Percentiles rank a stretch among this genome's conserved stretches.
Conservation (phyloP, 2,797 vertebrate species). For the Microctenopoma steveboyesi region DNA sequence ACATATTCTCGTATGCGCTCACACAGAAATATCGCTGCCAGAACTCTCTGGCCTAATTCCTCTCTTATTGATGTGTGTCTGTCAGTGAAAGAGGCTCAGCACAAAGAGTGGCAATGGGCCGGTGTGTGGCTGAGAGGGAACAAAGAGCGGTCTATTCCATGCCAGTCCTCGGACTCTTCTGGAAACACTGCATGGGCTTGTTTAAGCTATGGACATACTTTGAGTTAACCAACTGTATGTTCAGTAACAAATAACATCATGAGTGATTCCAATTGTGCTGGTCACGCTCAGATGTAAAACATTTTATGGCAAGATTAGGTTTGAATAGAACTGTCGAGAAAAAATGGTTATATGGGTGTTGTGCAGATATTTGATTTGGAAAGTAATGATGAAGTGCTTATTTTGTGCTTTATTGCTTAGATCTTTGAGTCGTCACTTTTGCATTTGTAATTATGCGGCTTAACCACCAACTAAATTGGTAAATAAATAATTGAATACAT, state of each 20-base stretch:
- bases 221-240: constrained; percentile 67
- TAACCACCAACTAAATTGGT: constrained; percentile 36
- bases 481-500: constrained; percentile 39
- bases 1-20: constrained; percentile 25
- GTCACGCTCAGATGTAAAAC: constrained; percentile 3
- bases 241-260: constrained; percentile 65
- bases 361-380: constrained; percentile 5
- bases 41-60: constrained; percentile 80
- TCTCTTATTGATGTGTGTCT: constrained; percentile 79
- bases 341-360: background rate
- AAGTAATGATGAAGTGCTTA: constrained; percentile 3
- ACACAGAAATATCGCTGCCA: constrained; percentile 48
- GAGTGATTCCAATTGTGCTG: constrained; percentile 41
- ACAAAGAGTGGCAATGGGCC: constrained; percentile 75
- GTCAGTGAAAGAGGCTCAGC: constrained; percentile 74
- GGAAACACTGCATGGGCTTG: constrained; percentile 74
- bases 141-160: constrained; percentile 75
- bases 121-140: constrained; percentile 70
- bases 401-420: constrained; percentile 11
- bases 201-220: constrained; percentile 73
- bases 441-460: constrained; percentile 8
- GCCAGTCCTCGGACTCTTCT: constrained; percentile 71
- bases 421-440: constrained; percentile 7
- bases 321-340: constrained; percentile 3
- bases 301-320: constrained; percentile 2